These are phyloP conservation scores for Bombus consobrinus DNA, from an alignment of 1,140 invertebrate genomes.

Conservation along the genomic window DNA sequence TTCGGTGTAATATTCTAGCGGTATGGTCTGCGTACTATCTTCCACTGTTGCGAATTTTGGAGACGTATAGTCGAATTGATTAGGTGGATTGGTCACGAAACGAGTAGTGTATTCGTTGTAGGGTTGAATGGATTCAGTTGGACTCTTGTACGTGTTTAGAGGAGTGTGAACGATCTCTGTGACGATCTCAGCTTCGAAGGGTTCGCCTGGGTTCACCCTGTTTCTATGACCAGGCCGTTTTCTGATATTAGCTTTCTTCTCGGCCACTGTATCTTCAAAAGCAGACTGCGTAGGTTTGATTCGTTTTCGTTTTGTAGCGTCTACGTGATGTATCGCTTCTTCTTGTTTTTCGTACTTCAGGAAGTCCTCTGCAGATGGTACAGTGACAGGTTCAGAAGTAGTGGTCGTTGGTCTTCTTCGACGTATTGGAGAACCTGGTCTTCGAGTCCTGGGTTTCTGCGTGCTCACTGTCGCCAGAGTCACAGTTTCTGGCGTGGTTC, in stretches of 20 bases:
- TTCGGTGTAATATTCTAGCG: conserved; percentile 66
- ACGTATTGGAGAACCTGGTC: conserved; percentile 59
- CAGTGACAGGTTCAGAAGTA: conserved; percentile 53
- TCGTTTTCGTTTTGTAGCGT: conserved; percentile 36
- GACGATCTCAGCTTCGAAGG: conserved; percentile 63
- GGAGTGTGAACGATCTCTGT: conserved; percentile 56
- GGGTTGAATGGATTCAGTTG: conserved; percentile 11
- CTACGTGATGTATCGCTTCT: conserved; percentile 43
- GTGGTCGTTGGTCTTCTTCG: conserved; percentile 65
- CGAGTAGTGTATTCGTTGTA: conserved; percentile 56
- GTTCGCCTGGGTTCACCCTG: conserved; percentile 60
- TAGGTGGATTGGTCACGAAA: conserved; percentile 39
- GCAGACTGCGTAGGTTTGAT: conserved; percentile 45
- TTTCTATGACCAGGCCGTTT: conserved; percentile 63
- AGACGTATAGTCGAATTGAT: conserved; percentile 52
- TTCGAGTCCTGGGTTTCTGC: conserved; percentile 56
- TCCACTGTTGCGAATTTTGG: conserved; percentile 20
- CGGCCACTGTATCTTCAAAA: conserved; percentile 37
- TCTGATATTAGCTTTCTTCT: conserved; percentile 59
- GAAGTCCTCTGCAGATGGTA: conserved; percentile 41
- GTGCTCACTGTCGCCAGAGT: conserved; percentile 38
- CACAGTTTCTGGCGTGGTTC: conserved; percentile 14
- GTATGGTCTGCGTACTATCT: conserved; percentile 28
- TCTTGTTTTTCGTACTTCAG: conserved; percentile 64
- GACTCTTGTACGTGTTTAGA: conserved; percentile 19